Base-by-base conservation (phyloP, 2,797 vertebrate species). In the Sebastiscus tertius region DNA sequence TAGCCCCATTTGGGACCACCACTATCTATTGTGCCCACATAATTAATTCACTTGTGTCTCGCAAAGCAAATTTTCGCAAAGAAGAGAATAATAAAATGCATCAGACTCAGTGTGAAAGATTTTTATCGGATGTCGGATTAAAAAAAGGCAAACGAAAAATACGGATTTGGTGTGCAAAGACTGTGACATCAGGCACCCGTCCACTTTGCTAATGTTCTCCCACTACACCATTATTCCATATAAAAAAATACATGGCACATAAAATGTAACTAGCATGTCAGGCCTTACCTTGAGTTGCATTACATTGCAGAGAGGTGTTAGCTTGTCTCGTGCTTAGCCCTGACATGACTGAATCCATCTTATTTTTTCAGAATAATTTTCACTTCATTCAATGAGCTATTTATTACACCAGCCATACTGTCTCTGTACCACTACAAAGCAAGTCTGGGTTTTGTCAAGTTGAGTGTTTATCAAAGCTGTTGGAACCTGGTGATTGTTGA, bases 401-500 rank as follows among this genome's bases (percentile, higher is more conserved):
- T 75, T 79, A 60, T 76, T 64, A 64, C 36, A 52, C 4, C 18
- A 1, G 29, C 55, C 11, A 12, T 58, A 13, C 8, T 22, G 22
- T 22, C 27, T 64, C 56, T 24, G 16, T 33, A 33, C 42, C 13
- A 52, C 60, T 39, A 54, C 36, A 80, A 72, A 75, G 46, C 39
- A 14, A 11, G 2, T 18, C 33, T 12, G 8, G 27, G 39, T 56
- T 81, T 72, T 75, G 59, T 72, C 31, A 69, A 65, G 55, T 46
- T 54, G 69, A 79, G 42, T 52, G 22, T 13, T 42, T 55, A 70
- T 75, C 46, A 83, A 71, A 75, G 79, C 69, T 22, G n/a, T 46
- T 31, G 39, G 72, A 75, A 75, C 58, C 29, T 62, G 42, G n/a
- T 2, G 2, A 42, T 31, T 46, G 60, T 66, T 34, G 36, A 64